Percentiles rank a stretch among this genome's conserved stretches.
Conservation (phyloP, 1,140 invertebrate genomes). For the Apis laboriosa region DNA sequence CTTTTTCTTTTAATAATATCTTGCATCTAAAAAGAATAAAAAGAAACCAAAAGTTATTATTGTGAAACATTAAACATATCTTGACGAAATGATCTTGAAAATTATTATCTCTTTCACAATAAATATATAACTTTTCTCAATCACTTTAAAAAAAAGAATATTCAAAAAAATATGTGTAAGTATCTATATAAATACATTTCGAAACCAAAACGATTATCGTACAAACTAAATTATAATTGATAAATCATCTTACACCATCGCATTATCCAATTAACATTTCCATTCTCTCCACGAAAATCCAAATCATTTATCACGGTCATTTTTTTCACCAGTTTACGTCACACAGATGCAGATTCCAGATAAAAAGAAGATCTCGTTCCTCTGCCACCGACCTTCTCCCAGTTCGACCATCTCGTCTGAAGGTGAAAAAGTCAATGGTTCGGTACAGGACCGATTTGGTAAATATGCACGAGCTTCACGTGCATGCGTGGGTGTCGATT, state of each 20-base stretch:
- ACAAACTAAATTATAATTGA: not conserved
- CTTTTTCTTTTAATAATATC: no score
- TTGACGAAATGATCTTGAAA: no score
- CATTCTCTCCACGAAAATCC: no score
- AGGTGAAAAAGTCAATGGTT: conserved; percentile 66
- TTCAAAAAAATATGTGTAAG: no score
- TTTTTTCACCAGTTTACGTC: not conserved
- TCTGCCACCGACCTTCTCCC: conserved; percentile 44
- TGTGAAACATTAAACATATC: no score
- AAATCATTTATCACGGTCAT: not conserved
- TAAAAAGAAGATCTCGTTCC: conserved; percentile 31
- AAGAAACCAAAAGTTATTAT: no score
- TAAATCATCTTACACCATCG: not conserved
- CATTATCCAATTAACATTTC: not conserved
- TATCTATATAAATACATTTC: no score
- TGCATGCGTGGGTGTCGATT: conserved; percentile 25
- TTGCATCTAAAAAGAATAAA: no score
- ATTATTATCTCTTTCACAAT: no score
- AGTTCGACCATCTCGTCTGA: conserved; percentile 64
- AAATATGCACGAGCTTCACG: conserved; percentile 29
- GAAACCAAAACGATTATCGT: no score
- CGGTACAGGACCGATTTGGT: conserved; percentile 33
- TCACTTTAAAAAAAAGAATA: no score
- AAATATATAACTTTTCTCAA: no score
- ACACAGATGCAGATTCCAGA: conserved; percentile 22